phyloP scores from a whole-genome alignment of 2,113 vertebrate species.

The Pedetes capensis region DNA sequence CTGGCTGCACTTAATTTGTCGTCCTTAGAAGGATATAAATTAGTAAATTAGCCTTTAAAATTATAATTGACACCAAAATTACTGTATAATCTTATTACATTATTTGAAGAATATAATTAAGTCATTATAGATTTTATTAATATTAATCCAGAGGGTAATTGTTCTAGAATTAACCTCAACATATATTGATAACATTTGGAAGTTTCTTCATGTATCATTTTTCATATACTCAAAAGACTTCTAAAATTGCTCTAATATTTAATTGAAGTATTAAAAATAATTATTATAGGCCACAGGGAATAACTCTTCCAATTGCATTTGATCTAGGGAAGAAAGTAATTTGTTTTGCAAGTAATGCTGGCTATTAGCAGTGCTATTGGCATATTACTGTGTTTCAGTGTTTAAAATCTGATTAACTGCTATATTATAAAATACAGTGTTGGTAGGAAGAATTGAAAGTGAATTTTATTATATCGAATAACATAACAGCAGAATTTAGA shows the following conservation, averaged over 20 bases:
- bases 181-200: slow-evolving; percentile 69
- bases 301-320: slow-evolving; percentile 80
- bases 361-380: slow-evolving; percentile 73
- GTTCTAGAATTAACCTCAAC: slow-evolving; percentile 63
- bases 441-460: slow-evolving; percentile 72
- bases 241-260: slow-evolving; percentile 82
- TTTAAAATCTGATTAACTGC: slow-evolving; percentile 80
- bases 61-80: slow-evolving; percentile 72
- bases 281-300: slow-evolving; percentile 81
- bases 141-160: slow-evolving; percentile 67
- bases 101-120: slow-evolving; percentile 70
- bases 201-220: slow-evolving; percentile 67
- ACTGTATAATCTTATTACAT: slow-evolving; percentile 44
- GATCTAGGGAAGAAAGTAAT: slow-evolving; percentile 76
- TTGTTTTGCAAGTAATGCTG: slow-evolving; percentile 78
- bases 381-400: slow-evolving; percentile 75
- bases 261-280: slow-evolving; percentile 87
- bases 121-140: slow-evolving; percentile 65
- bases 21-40: slow-evolving; percentile 45
- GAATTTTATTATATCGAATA: slow-evolving; percentile 76
- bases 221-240: slow-evolving; percentile 55
- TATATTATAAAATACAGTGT: slow-evolving; percentile 61
- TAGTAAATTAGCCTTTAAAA: slow-evolving; percentile 68
- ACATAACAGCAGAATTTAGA: slow-evolving; percentile 60
- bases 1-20: not conserved